phyloP scores from a whole-genome alignment of 1,140 invertebrate species.

The Venturia canescens region DNA sequence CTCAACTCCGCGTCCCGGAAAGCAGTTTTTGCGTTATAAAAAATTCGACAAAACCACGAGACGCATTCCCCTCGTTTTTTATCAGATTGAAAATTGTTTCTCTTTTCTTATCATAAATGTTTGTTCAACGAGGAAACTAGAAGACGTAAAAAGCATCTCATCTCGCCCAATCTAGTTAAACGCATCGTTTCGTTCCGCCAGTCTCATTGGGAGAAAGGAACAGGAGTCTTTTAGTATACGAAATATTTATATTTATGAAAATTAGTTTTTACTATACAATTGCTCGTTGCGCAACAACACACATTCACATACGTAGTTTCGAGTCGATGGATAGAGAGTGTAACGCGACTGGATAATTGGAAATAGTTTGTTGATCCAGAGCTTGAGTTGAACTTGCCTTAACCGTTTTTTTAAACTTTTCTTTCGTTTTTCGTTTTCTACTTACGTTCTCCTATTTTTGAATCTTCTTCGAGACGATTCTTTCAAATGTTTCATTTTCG shows the following conservation, averaged over 20 bases:
- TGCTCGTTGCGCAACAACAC: slow-evolving; percentile 52
- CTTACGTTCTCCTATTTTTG: slow-evolving; percentile 8
- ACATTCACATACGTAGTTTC: slow-evolving; percentile 59
- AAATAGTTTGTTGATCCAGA: slow-evolving; percentile 64
- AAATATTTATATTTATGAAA: slow-evolving; percentile 76
- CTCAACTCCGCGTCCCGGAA: too few relatives aligned
- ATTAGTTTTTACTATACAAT: slow-evolving; percentile 77
- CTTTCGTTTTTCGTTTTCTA: slow-evolving; percentile 31
- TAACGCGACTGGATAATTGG: slow-evolving; percentile 63
- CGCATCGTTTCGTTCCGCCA: too few relatives aligned
- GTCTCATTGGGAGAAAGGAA: slow-evolving; percentile 1
- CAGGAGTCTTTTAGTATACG: slow-evolving; percentile 65
- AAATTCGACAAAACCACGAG: too few relatives aligned
- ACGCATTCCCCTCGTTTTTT: too few relatives aligned
- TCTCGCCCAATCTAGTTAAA: too few relatives aligned
- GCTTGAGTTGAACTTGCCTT: slow-evolving; percentile 52
- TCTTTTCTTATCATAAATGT: too few relatives aligned
- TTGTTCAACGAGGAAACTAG: too few relatives aligned
- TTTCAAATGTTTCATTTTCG: slow-evolving; percentile 59
- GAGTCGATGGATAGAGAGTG: slow-evolving; percentile 56
- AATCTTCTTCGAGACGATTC: slow-evolving; percentile 33
- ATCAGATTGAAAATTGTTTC: too few relatives aligned
- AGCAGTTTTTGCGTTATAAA: too few relatives aligned
- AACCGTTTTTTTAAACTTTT: slow-evolving; percentile 23
- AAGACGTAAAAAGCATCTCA: too few relatives aligned